These are phyloP conservation scores for Pituophis catenifer DNA, from an alignment of 2,113 vertebrate species.

Conservation along the genomic window DNA sequence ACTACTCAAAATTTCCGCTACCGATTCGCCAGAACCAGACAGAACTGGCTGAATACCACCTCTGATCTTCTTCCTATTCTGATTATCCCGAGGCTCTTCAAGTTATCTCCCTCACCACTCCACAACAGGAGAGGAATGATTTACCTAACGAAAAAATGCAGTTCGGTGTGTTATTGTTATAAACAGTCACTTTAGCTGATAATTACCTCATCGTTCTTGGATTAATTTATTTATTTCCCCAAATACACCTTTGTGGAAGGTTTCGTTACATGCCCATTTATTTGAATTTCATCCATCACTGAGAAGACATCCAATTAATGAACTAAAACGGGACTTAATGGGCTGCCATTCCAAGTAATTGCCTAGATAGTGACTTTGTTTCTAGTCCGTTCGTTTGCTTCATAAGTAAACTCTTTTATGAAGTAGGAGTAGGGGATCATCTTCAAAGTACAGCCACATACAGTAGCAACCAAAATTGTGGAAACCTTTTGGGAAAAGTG, in stretches of 20 bases:
- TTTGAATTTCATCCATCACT: not conserved
- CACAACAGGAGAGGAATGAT: not conserved
- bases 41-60: no score
- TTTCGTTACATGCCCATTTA: not conserved
- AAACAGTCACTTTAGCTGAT: not conserved
- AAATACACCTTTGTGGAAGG: not conserved
- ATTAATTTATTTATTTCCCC: not conserved
- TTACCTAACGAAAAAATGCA: not conserved
- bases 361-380: not conserved
- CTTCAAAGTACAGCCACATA: conserved; percentile 13
- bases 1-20: no score
- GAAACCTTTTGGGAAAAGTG: no score
- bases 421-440: not conserved
- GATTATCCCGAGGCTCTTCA: no score
- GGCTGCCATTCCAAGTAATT: not conserved
- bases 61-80: no score
- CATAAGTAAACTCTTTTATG: not conserved
- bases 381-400: not conserved
- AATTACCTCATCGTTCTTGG: not conserved
- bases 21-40: no score
- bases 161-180: not conserved
- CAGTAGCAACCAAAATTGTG: no score
- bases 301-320: conserved; percentile 6
- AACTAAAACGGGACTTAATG: not conserved
- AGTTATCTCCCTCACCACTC: not conserved